phyloP scores from a whole-genome alignment of 53 echinoderm and acorn worm species.

The Crossaster papposus region DNA sequence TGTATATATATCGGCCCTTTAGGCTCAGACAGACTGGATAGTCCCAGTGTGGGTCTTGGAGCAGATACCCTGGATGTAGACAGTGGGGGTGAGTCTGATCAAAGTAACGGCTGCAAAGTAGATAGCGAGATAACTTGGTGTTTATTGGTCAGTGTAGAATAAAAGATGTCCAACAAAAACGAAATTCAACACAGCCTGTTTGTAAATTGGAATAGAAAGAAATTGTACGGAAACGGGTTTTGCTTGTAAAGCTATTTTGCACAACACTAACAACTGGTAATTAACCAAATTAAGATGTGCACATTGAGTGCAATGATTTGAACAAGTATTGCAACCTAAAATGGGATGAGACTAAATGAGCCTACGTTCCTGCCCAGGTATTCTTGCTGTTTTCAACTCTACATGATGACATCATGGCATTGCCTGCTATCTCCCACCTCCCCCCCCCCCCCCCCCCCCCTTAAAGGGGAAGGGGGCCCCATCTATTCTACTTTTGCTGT shows the following conservation, averaged over 20 bases:
- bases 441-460: neutral
- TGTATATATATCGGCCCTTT: neutral
- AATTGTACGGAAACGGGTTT: too few relatives aligned
- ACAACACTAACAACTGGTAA: too few relatives aligned
- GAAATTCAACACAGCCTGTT: too few relatives aligned
- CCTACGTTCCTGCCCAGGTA: too few relatives aligned
- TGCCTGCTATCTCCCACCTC: neutral
- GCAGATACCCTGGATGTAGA: slow-evolving; percentile 53
- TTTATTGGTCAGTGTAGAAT: neutral
- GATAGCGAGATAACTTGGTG: neutral
- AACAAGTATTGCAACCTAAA: too few relatives aligned
- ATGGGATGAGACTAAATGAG: too few relatives aligned
- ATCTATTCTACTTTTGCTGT: neutral
- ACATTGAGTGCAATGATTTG: too few relatives aligned
- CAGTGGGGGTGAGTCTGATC: slow-evolving; percentile 49
- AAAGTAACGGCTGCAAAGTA: slow-evolving; percentile 13
- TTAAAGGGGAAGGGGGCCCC: too few relatives aligned
- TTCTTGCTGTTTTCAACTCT: neutral
- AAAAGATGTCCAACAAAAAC: neutral
- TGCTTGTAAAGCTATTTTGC: too few relatives aligned
- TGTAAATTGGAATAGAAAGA: too few relatives aligned
- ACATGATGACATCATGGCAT: neutral
- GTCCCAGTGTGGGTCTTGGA: slow-evolving; percentile 40
- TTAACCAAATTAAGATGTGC: too few relatives aligned
- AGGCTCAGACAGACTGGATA: slow-evolving; percentile 53